Evolutionary conservation across 2,888 invertebrate genomes (phyloP), one percentile per base, ranked within the genome.

Genomic region (Ctena decussata): DNA sequence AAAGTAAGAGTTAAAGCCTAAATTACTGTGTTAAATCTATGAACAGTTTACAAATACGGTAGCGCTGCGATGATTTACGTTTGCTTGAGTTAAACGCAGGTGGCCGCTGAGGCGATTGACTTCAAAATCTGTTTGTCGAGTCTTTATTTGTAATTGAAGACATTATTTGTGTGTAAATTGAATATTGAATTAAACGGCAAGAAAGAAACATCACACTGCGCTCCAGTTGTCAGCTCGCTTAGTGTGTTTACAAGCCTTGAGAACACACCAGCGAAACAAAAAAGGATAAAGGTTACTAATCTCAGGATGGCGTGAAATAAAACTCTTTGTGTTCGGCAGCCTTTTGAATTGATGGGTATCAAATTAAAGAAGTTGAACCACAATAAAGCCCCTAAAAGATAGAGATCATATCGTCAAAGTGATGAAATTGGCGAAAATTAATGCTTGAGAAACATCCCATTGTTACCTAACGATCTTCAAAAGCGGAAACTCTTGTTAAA

Each of bases 111-210:
- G 65, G 65, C 65, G 35, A 65, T 65, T 65, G 65, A 65, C 65
- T 65, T 65, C 65, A 65, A 65, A 65, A 65, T 65, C 65, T 65
- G 65, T 65, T 65, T 35, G 35, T 35, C 35, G 35, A 65, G 65
- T 65, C 65, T 65, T 65, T 65, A 65, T 65, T 65, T 65, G 65
- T 65, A 65, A 65, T 65, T 65, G 65, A 65, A 65, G 65, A 65
- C 65, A 65, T 65, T 35, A 65, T 82, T 77, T 82, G 71, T 82
- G 82, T 82, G 82, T 82, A 77, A 82, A 77, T 77, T 82, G 72
- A 77, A 82, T 82, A 82, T 82, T 72, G 72, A 53, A 71, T 82
- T 71, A 77, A 77, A 71, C 44, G 39, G 65, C 76, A 71, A 77
- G 77, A 82, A 82, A 82, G 82, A 82, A 65, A 77, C 60, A 77